phyloP scores from a whole-genome alignment of 1,140 invertebrate genomes.

The Drosophila melanica region DNA sequence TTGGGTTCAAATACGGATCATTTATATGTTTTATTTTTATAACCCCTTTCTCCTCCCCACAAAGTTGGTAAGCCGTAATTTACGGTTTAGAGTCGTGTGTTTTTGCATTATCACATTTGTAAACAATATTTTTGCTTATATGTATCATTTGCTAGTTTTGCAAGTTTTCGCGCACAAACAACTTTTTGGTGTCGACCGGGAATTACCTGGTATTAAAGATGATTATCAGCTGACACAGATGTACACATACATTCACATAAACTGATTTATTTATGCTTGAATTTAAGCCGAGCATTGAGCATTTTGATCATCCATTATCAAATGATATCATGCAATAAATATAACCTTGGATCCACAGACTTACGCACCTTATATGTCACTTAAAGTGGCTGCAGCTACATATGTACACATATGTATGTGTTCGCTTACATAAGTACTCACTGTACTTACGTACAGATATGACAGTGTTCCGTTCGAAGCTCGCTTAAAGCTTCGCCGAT shows the following conservation, averaged over 20 bases:
- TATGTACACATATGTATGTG: neutral
- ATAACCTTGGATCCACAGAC: conserved; percentile 1
- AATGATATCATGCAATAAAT: conserved; percentile 6
- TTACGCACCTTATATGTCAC: neutral
- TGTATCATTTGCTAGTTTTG: too few species aligned
- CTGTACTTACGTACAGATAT: neutral
- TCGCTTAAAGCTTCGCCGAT: conserved; percentile 10
- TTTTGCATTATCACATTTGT: too few species aligned
- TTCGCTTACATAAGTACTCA: conserved; percentile 6
- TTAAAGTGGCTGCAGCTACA: neutral
- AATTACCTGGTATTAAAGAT: too few species aligned
- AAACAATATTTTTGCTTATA: too few species aligned
- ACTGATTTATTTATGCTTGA: neutral
- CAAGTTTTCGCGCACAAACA: too few species aligned
- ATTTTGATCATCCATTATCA: conserved; percentile 6
- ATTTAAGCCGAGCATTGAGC: neutral
- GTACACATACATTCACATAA: neutral
- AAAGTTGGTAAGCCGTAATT: too few species aligned
- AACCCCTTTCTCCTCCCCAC: too few species aligned
- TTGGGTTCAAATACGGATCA: too few species aligned
- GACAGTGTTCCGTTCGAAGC: conserved; percentile 24
- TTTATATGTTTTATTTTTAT: too few species aligned
- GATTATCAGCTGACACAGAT: too few species aligned
- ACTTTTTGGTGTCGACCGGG: too few species aligned
- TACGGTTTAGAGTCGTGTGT: too few species aligned